Conservation (phyloP, 2,113 vertebrate species). For the Sceloporus undulatus region DNA sequence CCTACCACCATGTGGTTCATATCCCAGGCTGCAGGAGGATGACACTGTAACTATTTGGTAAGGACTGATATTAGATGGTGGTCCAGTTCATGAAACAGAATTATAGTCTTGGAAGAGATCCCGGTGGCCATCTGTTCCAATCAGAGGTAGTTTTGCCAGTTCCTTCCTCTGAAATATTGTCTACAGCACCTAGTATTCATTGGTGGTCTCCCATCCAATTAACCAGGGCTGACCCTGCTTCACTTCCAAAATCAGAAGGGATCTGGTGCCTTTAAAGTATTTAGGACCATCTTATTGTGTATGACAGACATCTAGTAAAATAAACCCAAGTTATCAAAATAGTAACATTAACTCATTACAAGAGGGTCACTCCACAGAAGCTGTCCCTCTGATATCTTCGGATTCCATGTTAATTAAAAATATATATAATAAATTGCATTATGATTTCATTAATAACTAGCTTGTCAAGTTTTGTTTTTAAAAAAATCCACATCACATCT, state of each 20-base stretch:
- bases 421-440: neutral
- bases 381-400: too few relatives aligned
- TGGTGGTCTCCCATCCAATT: too few relatives aligned
- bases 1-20: too few relatives aligned
- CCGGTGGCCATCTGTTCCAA: too few relatives aligned
- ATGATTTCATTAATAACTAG: neutral
- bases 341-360: neutral
- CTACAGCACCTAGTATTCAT: too few relatives aligned
- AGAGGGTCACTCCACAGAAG: neutral
- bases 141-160: too few relatives aligned
- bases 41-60: neutral
- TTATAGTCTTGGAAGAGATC: neutral
- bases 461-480: neutral
- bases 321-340: neutral
- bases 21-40: too few relatives aligned
- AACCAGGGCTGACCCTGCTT: too few relatives aligned
- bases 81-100: neutral
- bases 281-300: too few relatives aligned
- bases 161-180: too few relatives aligned
- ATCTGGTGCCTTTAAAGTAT: too few relatives aligned
- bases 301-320: neutral
- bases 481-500: neutral
- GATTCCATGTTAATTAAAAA: neutral
- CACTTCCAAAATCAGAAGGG: too few relatives aligned
- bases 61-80: neutral